Evolutionary conservation across 1,140 invertebrate species (phyloP).

Genomic region (Drosophila suzukii): DNA sequence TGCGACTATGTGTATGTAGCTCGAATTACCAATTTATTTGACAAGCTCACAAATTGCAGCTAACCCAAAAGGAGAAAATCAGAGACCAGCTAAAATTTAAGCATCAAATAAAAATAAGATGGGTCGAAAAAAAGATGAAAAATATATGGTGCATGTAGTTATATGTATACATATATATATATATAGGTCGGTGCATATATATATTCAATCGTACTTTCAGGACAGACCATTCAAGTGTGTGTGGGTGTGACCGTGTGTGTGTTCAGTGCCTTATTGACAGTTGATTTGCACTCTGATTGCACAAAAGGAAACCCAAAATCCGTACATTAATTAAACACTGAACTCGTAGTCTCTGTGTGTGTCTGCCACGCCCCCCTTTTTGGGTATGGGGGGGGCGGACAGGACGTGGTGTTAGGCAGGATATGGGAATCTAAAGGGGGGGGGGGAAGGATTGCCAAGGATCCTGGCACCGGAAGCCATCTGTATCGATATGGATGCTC

Average conservation of each 20-base stretch:
- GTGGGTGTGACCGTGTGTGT: slow-evolving; percentile 7
- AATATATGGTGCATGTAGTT: slow-evolving; percentile 1
- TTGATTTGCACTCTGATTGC: slow-evolving; percentile 75
- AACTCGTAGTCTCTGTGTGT: slow-evolving; percentile 12
- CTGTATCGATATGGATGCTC: slow-evolving; percentile 6
- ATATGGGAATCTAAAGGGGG: neutral
- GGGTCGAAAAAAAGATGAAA: neutral
- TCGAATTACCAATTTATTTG: slow-evolving; percentile 64
- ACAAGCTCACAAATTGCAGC: slow-evolving; percentile 42
- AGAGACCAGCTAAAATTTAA: slow-evolving; percentile 4
- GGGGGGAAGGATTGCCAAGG: neutral
- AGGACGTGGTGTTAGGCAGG: slow-evolving; percentile 6
- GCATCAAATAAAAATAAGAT: slow-evolving; percentile 8
- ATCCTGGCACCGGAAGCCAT: slow-evolving; percentile 30
- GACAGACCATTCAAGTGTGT: neutral
- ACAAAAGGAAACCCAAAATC: slow-evolving; percentile 69
- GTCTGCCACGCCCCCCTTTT: neutral
- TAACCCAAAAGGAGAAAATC: slow-evolving; percentile 10
- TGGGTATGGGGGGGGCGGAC: too few species aligned
- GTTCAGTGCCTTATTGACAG: slow-evolving; percentile 60
- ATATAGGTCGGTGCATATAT: neutral
- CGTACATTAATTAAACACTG: slow-evolving; percentile 65
- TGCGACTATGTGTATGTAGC: slow-evolving; percentile 3
- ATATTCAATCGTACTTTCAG: slow-evolving; percentile 2
- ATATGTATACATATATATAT: neutral